A percentile compares a stretch with the other conserved stretches of the same genome.
Conservation (phyloP, 1,140 invertebrate species). For the Drosophila leontia region DNA sequence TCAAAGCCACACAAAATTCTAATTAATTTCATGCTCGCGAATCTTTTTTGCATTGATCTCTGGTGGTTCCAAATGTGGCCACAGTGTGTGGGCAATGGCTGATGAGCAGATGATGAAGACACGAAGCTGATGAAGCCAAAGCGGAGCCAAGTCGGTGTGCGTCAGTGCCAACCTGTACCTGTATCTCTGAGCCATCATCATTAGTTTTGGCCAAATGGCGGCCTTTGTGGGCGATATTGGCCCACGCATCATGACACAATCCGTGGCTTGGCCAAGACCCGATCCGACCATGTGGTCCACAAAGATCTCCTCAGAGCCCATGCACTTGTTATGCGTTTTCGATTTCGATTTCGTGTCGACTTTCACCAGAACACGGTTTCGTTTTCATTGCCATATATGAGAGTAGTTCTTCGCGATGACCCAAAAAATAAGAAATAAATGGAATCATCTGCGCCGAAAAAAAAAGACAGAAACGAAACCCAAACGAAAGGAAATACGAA, state of each 20-base stretch:
- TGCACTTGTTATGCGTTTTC: conserved; percentile 80
- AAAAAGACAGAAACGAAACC: conserved; percentile 23
- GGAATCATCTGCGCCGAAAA: conserved; percentile 41
- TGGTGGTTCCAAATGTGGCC: conserved; percentile 27
- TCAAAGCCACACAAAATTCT: conserved; percentile 68
- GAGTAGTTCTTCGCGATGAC: conserved; percentile 38
- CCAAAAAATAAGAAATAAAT: conserved; percentile 40
- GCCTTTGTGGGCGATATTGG: conserved; percentile 35
- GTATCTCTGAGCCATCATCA: conserved; percentile 27
- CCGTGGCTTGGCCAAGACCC: conserved; percentile 24
- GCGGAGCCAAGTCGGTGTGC: conserved; percentile 27
- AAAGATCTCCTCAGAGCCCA: conserved; percentile 43
- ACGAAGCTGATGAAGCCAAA: conserved; percentile 24
- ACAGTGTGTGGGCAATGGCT: conserved; percentile 31
- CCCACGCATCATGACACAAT: conserved; percentile 72
- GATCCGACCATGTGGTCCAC: conserved; percentile 34
- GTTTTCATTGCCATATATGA: conserved; percentile 75
- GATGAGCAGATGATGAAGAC: conserved; percentile 25
- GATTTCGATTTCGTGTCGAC: conserved; percentile 44
- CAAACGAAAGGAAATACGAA: conserved; percentile 55
- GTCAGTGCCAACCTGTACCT: conserved; percentile 53
- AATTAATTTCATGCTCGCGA: conserved; percentile 58
- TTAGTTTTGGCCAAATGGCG: conserved; percentile 46
- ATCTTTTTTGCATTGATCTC: conserved; percentile 52
- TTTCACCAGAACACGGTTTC: conserved; percentile 81